Evolutionary conservation across 2,888 invertebrate species (phyloP), one percentile per base, ranked within the genome.

Genomic region (Meloe dianella): DNA sequence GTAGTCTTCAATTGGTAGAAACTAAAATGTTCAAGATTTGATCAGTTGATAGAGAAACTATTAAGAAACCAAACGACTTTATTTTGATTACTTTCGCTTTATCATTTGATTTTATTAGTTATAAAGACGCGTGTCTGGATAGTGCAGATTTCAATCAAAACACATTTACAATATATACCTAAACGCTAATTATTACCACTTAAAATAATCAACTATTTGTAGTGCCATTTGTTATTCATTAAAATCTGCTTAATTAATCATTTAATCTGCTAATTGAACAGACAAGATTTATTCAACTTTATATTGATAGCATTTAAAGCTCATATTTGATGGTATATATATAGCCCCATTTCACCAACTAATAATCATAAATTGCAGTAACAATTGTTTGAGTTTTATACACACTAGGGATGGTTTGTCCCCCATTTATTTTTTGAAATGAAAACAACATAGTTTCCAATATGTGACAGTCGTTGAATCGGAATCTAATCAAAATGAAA

Each of bases 71-170:
- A 8, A 57, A 30, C 17, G 63, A 63, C 17, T 67, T 64, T 67
- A 67, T 67, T 62, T 67, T 61, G 29, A 64, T 54, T 59, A 54
- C n/a, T 58, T 47, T 24, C 41, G 61, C 54, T 64, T 58, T 64
- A 57, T 62, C 64, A 64, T 59, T 64, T 67, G 61, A 62, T 64
- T 62, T 64, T 64, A 67, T 65, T 62, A 65, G 62, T 61, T 65
- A 60, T 68, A 65, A 68, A 65, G 65, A 65, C 35, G 59, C 65
- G 65, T 65, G 65, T 65, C 65, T 65, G 65, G 2, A 20, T 47
- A 20, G 2, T 47, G 47, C 9, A 20, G 47, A 47, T 47, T 47
- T 47, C 47, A 47, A 47, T 47, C 47, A 47, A n/a, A 20, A 47
- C 47, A 20, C 17, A 47, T 47, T 47, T 47, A 20, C 47, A 47